These are phyloP conservation scores for Scatophagus argus DNA, from an alignment of 2,113 vertebrate species.

Conservation along the genomic window DNA sequence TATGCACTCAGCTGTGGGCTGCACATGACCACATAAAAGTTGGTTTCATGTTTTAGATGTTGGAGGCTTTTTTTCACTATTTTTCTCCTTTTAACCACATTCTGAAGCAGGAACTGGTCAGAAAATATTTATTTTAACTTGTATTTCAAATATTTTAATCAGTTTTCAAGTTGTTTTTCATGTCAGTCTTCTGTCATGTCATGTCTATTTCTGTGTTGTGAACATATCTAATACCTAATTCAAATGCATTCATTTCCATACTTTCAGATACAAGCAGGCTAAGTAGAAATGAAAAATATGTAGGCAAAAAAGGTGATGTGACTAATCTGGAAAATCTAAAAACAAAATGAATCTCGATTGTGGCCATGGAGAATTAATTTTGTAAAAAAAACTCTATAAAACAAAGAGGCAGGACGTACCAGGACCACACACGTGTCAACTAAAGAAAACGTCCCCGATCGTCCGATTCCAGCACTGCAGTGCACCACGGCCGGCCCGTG, in stretches of 20 bases:
- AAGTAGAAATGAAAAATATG: too few species aligned
- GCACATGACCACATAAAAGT: not conserved
- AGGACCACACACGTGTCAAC: constrained; percentile 95
- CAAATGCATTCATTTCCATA: not conserved
- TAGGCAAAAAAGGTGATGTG: too few species aligned
- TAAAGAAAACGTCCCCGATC: constrained; percentile 95
- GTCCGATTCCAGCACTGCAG: constrained; percentile 96
- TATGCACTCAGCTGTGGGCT: not conserved
- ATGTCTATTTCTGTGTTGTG: not conserved
- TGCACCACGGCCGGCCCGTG: constrained; percentile 93
- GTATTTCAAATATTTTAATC: too few species aligned
- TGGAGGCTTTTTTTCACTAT: not conserved
- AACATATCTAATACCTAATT: not conserved
- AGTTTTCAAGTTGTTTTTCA: too few species aligned
- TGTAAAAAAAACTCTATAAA: not conserved
- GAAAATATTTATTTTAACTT: too few species aligned
- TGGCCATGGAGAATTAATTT: not conserved
- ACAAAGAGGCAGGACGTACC: constrained; percentile 82
- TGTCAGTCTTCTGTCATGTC: too few species aligned
- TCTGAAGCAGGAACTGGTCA: not conserved
- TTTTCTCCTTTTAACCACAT: not conserved
- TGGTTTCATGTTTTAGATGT: not conserved
- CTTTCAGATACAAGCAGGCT: not conserved
- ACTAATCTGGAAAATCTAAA: not conserved
- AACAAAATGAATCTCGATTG: not conserved